Conservation (phyloP, 2,888 invertebrate species). For the Ormyrus labotus region DNA sequence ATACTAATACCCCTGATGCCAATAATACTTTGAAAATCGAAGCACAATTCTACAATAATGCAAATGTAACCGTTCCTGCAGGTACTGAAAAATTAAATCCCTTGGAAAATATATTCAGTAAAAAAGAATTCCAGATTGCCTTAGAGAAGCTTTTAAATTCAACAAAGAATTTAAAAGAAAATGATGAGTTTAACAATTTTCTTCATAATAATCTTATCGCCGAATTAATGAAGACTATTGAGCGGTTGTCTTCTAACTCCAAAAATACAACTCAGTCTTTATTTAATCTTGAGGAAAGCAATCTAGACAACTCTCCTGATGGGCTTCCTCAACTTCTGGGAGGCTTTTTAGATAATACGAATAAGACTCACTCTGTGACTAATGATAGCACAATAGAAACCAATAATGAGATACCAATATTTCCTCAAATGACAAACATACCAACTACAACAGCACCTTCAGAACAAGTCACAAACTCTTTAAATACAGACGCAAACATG, state of each 20-base stretch:
- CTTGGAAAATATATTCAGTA: slow-evolving; percentile 32
- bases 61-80: slow-evolving; percentile 37
- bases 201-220: slow-evolving; percentile 36
- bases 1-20: slow-evolving; percentile 11
- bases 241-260: slow-evolving; percentile 35
- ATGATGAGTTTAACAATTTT: slow-evolving; percentile 35
- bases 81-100: slow-evolving; percentile 46
- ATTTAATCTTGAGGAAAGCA: slow-evolving; percentile 39
- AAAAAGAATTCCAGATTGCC: slow-evolving; percentile 22
- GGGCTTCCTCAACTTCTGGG: slow-evolving; percentile 61
- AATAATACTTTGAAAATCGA: slow-evolving; percentile 44
- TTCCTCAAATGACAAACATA: slow-evolving; percentile 49
- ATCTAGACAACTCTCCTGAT: slow-evolving; percentile 50
- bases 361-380: slow-evolving; percentile 59
- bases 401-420: slow-evolving; percentile 49
- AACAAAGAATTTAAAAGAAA: slow-evolving; percentile 28
- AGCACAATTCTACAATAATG: slow-evolving; percentile 35
- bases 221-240: slow-evolving; percentile 35
- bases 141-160: slow-evolving; percentile 36
- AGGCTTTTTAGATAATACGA: slow-evolving; percentile 64
- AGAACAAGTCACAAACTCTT: slow-evolving; percentile 38
- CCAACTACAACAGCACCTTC: slow-evolving; percentile 42
- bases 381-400: slow-evolving; percentile 52
- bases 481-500: slow-evolving; percentile 54
- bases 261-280: slow-evolving; percentile 21